A percentile compares a stretch with the other conserved stretches of the same genome.
Evolutionary conservation across 2,888 invertebrate species (phyloP).

Genomic region (Thelaira solivaga): DNA sequence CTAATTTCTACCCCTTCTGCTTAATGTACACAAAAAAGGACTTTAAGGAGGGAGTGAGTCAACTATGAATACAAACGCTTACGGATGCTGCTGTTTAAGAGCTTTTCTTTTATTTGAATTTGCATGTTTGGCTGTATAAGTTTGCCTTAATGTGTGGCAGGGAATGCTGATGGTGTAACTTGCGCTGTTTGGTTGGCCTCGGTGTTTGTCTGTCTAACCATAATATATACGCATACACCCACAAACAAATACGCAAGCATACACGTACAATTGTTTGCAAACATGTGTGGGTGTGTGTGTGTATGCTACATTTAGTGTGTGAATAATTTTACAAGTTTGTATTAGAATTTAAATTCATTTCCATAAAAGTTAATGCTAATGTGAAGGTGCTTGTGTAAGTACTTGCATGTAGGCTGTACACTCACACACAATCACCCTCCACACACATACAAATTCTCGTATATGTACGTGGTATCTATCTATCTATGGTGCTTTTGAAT

Average conservation of each 20-base stretch:
- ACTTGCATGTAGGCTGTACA: slow-evolving; percentile 10
- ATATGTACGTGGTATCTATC: no score
- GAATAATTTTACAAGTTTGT: slow-evolving; percentile 53
- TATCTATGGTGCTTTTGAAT: slow-evolving; percentile 40
- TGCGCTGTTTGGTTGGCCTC: slow-evolving; percentile 56
- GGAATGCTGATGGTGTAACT: slow-evolving; percentile 56
- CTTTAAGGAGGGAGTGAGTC: slow-evolving; percentile 6
- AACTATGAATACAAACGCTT: slow-evolving; percentile 18
- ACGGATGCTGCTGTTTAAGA: slow-evolving; percentile 47
- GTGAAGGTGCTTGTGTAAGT: neutral
- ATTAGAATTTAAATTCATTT: slow-evolving; percentile 56
- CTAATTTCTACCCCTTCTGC: slow-evolving; percentile 37
- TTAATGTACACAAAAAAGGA: slow-evolving; percentile 2
- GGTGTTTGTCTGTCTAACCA: slow-evolving; percentile 46
- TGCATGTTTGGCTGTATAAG: neutral
- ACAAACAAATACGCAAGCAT: neutral
- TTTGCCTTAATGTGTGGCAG: slow-evolving; percentile 30
- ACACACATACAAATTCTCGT: no score
- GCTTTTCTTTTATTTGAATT: neutral
- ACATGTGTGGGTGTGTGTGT: neutral
- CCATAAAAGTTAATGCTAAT: neutral
- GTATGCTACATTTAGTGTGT: slow-evolving; percentile 34
- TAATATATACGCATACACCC: slow-evolving; percentile 23
- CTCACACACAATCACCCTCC: no score
- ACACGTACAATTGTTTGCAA: neutral